Evolutionary conservation across 2,888 invertebrate species (phyloP).

Genomic region (Venusia cambrica): DNA sequence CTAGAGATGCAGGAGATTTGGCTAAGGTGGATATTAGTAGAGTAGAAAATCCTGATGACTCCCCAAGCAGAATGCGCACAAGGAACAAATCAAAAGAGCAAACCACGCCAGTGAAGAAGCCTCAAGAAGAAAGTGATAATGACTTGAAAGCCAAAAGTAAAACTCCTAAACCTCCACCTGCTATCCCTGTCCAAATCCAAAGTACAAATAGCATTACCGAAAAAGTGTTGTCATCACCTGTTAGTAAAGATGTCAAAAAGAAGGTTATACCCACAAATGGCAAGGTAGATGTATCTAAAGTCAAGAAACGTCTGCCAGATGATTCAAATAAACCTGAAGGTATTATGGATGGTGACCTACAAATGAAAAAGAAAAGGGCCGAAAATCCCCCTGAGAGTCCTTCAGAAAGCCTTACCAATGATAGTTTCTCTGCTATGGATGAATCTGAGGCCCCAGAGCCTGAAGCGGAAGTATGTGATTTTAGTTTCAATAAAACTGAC

Average conservation of each 20-base stretch:
- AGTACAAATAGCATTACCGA: constrained; percentile 66
- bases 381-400: constrained; percentile 86
- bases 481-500: constrained; percentile 71
- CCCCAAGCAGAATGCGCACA: constrained; percentile 94
- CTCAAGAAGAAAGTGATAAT: constrained; percentile 73
- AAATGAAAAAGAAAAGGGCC: constrained; percentile 78
- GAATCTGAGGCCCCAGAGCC: constrained; percentile 81
- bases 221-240: constrained; percentile 63
- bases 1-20: constrained; percentile 89
- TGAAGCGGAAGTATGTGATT: constrained; percentile 72
- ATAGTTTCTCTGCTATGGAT: constrained; percentile 91
- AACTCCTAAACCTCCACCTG: constrained; percentile 57
- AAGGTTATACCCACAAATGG: constrained; percentile 61
- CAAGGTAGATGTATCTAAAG: constrained; percentile 77
- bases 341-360: constrained; percentile 81
- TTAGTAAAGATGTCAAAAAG: constrained; percentile 68
- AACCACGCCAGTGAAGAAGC: constrained; percentile 76
- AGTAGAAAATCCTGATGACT: constrained; percentile 89
- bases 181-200: no score
- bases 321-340: constrained; percentile 81
- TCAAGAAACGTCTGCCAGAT: constrained; percentile 81
- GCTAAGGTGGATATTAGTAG: constrained; percentile 91
- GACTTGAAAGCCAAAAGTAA: constrained; percentile 65
- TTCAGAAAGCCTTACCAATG: constrained; percentile 91
- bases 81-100: constrained; percentile 91